Evolutionary conservation across 2,888 invertebrate genomes (phyloP).

Genomic region (Cremastinae sp.): DNA sequence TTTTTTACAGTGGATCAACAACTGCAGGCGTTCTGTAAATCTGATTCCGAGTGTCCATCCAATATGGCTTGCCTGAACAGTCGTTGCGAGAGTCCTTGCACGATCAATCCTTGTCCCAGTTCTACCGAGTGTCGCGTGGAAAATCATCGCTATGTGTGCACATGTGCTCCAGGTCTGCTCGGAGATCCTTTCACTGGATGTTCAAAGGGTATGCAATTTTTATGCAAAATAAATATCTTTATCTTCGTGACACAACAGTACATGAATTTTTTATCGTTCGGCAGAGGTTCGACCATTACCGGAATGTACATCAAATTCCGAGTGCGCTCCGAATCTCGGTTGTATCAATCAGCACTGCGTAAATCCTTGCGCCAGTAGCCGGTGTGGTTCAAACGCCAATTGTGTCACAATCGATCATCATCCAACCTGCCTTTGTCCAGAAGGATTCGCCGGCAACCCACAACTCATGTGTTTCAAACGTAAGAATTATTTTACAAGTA

Average conservation of each 20-base stretch:
- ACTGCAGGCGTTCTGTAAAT: slow-evolving; percentile 84
- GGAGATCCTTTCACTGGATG: slow-evolving; percentile 93
- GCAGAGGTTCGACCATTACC: slow-evolving; percentile 81
- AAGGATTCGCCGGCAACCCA: slow-evolving; percentile 94
- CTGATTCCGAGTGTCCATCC: slow-evolving; percentile 87
- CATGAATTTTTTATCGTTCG: not conserved
- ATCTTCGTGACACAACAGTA: too few relatives aligned
- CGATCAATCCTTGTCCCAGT: slow-evolving; percentile 87
- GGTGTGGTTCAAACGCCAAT: slow-evolving; percentile 91
- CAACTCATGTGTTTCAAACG: slow-evolving; percentile 92
- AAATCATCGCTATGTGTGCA: slow-evolving; percentile 89
- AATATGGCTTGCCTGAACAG: slow-evolving; percentile 88
- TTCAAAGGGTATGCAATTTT: slow-evolving; percentile 81
- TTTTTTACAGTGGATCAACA: slow-evolving; percentile 72
- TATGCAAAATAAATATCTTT: too few relatives aligned
- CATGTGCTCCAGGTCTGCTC: slow-evolving; percentile 87
- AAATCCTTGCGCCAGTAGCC: slow-evolving; percentile 90
- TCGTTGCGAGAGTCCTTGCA: slow-evolving; percentile 90
- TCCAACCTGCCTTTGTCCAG: slow-evolving; percentile 91
- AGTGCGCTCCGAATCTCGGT: slow-evolving; percentile 89
- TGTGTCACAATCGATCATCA: slow-evolving; percentile 90
- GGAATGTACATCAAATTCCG: slow-evolving; percentile 88
- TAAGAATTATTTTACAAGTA: slow-evolving; percentile 82
- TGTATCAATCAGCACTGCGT: slow-evolving; percentile 91
- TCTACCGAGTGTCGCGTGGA: slow-evolving; percentile 90